Evolutionary conservation across 2,113 vertebrate genomes (phyloP), one percentile per base, ranked within the genome.

Genomic region (Uropsilus gracilis): DNA sequence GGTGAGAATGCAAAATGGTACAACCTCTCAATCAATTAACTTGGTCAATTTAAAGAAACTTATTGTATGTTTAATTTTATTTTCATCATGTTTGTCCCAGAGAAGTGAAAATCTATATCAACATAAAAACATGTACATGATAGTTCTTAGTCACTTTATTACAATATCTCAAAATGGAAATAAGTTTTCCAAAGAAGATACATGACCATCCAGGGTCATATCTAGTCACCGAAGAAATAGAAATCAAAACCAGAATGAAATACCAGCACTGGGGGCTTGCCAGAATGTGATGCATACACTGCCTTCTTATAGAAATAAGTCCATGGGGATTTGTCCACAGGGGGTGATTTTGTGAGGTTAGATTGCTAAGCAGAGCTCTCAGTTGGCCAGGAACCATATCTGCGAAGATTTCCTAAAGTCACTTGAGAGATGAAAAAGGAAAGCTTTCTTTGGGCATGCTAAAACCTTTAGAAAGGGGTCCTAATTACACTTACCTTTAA

Each of bases 371-470:
- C 16, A 42, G 37, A 28, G 64, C 57, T 64, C 28, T n/a, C 50
- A 32, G 48, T 90, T 63, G 32, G 32, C 42, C 66, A 66, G n/a
- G n/a, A n/a, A n/a, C n/a, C n/a, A n/a, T n/a, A n/a, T n/a, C n/a
- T n/a, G n/a, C n/a, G n/a, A 86, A 37, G 13, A 90, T 63, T 86
- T 76, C 34, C 42, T 81, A 44, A 61, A 71, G 75, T 80, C 91
- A 57, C n/a, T n/a, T n/a, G n/a, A n/a, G 46, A 82, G 75, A 32
- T 10, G 2, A 37, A 26, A 90, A 90, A 93, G 68, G 68, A 73
- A 76, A 8, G 28, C 8, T 53, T 75, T 76, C 46, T 61, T 83
- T 53, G 66, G 28, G 13, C 48, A 89, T n/a, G 28, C 42, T 66
- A 64, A 81, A 55, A 18, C 10, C 44, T 42, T 73, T 20, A 37